Evolutionary conservation across 2,113 vertebrate genomes (phyloP).

Genomic region (Acrocephalus kingi): DNA sequence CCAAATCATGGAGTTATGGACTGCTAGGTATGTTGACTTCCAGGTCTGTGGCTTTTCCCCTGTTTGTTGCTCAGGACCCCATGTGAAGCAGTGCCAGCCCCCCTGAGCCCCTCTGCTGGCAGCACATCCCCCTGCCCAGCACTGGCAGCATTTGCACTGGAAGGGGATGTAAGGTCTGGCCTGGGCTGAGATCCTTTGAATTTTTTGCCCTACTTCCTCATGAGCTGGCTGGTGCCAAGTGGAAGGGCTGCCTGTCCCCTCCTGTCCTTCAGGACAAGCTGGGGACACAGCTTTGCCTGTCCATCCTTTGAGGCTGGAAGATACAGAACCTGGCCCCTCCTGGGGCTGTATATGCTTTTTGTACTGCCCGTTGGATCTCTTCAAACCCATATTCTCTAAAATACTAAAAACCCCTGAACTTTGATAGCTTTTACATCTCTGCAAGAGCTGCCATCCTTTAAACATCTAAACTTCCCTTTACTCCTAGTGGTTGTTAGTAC

Average conservation of each 20-base stretch:
- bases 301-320: background rate
- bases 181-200: background rate
- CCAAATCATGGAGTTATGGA: background rate
- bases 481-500: background rate
- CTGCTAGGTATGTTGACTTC: background rate
- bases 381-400: background rate
- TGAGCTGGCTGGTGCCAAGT: accelerated
- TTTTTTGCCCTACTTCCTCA: background rate
- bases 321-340: background rate
- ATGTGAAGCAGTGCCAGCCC: background rate
- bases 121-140: accelerated
- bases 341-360: background rate
- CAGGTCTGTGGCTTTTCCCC: background rate
- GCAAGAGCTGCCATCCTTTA: background rate
- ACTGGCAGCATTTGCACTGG: accelerated
- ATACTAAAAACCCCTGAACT: background rate
- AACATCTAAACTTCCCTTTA: background rate
- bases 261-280: background rate
- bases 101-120: background rate
- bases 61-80: background rate
- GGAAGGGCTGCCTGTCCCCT: background rate
- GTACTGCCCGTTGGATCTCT: background rate
- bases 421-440: background rate
- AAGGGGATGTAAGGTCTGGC: background rate
- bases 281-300: background rate